Conservation (phyloP, 2,797 vertebrate species). For the Micrastur ruficollis region DNA sequence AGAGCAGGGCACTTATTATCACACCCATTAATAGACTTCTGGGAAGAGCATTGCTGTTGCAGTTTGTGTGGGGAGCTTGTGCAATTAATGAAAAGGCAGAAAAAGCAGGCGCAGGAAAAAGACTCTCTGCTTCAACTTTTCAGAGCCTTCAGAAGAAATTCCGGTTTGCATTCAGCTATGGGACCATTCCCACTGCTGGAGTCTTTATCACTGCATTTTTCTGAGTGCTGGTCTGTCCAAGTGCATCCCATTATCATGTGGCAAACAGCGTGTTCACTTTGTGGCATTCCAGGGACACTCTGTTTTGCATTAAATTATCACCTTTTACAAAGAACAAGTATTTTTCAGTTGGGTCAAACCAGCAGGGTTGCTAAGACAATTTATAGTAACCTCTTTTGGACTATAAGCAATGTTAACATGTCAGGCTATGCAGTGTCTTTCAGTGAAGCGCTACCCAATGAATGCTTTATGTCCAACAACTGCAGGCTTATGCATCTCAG, state of each 20-base stretch:
- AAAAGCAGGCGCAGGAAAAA: background rate
- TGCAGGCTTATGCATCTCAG: background rate
- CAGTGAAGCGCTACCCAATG: background rate
- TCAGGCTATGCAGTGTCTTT: background rate
- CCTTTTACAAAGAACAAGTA: slow-evolving; percentile 4
- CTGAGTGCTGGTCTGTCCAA: background rate
- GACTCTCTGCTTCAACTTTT: background rate
- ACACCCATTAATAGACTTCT: slow-evolving; percentile 25
- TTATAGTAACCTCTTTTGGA: background rate
- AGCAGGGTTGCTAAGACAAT: background rate
- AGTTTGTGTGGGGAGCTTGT: background rate
- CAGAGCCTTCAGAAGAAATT: background rate
- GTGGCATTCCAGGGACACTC: background rate
- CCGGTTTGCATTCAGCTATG: background rate
- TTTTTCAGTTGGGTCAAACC: background rate
- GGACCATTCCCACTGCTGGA: background rate
- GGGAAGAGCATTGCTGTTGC: slow-evolving; percentile 38
- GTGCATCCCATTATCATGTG: background rate
- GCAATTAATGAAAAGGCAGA: slow-evolving; percentile 18
- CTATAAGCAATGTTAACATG: background rate
- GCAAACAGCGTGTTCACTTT: background rate
- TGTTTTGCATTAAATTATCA: slow-evolving; percentile 10
- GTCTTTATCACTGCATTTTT: background rate
- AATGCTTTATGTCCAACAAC: background rate
- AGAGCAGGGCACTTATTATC: background rate